Evolutionary conservation across 2,888 invertebrate genomes (phyloP).

Genomic region (Pseudococcus jackbeardsleyi): DNA sequence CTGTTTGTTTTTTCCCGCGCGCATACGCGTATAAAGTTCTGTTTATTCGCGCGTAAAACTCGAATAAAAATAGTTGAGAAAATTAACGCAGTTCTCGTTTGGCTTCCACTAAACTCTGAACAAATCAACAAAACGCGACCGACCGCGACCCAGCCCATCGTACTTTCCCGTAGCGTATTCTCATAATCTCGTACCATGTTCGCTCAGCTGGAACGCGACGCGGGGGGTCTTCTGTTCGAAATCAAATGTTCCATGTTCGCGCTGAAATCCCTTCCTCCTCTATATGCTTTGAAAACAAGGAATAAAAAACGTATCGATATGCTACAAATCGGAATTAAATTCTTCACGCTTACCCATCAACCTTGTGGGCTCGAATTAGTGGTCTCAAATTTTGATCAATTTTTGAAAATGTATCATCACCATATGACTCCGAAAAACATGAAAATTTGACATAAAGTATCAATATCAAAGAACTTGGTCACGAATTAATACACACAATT

Average conservation of each 20-base stretch:
- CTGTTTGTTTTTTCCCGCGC: constrained; percentile 6
- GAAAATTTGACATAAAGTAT: too few species aligned
- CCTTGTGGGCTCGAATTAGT: too few species aligned
- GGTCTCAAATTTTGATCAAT: too few species aligned
- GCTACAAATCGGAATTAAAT: too few species aligned
- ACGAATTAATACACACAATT: too few species aligned
- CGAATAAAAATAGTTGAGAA: constrained; percentile 20
- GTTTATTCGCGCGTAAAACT: constrained; percentile 41
- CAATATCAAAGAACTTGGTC: too few species aligned
- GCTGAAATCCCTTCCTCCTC: neutral
- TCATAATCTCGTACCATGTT: neutral
- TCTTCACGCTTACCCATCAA: too few species aligned
- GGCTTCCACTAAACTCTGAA: neutral
- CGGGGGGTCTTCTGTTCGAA: constrained; percentile 1
- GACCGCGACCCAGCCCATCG: neutral
- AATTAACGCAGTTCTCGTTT: constrained; percentile 30
- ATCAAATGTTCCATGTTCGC: neutral
- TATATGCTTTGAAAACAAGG: too few species aligned
- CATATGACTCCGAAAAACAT: too few species aligned
- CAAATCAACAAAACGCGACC: constrained; percentile 1
- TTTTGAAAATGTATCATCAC: too few species aligned
- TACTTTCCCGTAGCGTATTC: constrained; percentile 41
- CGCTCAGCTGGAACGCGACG: constrained; percentile 22
- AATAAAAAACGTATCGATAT: too few species aligned
- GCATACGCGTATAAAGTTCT: neutral